Conservation (phyloP, 2,113 vertebrate species). For the Mirounga angustirostris region DNA sequence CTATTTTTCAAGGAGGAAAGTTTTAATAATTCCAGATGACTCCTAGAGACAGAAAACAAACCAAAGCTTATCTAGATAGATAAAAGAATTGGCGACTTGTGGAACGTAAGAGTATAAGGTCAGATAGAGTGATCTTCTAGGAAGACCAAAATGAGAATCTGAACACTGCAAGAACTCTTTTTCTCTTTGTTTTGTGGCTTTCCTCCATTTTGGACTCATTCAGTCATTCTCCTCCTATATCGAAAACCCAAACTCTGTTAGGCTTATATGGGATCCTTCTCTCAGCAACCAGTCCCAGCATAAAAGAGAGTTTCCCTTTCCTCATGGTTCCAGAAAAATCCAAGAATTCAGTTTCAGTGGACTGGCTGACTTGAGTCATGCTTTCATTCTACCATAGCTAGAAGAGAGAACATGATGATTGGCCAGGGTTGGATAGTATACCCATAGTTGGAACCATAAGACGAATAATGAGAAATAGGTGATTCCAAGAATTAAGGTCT, state of each 20-base stretch:
- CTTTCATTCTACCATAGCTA: neutral
- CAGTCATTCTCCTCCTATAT: neutral
- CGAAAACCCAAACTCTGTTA: neutral
- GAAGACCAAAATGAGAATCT: neutral
- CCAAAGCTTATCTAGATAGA: neutral
- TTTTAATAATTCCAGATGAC: neutral
- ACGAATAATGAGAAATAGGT: neutral
- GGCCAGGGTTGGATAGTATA: neutral
- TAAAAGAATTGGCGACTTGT: neutral
- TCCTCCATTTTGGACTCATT: neutral
- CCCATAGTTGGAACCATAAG: neutral
- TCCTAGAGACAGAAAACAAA: neutral
- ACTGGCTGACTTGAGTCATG: neutral
- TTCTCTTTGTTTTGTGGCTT: neutral
- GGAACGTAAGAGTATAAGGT: neutral
- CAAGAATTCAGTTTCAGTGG: neutral
- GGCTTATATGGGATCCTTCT: neutral
- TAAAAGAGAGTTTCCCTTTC: neutral
- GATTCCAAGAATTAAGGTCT: neutral
- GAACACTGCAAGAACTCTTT: neutral
- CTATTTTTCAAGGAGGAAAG: neutral
- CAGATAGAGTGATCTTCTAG: neutral
- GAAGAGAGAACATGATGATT: neutral
- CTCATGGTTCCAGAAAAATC: neutral
- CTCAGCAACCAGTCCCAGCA: neutral